These are phyloP conservation scores for Galbula dea DNA, from an alignment of 2,113 vertebrate genomes.

Conservation along the genomic window DNA sequence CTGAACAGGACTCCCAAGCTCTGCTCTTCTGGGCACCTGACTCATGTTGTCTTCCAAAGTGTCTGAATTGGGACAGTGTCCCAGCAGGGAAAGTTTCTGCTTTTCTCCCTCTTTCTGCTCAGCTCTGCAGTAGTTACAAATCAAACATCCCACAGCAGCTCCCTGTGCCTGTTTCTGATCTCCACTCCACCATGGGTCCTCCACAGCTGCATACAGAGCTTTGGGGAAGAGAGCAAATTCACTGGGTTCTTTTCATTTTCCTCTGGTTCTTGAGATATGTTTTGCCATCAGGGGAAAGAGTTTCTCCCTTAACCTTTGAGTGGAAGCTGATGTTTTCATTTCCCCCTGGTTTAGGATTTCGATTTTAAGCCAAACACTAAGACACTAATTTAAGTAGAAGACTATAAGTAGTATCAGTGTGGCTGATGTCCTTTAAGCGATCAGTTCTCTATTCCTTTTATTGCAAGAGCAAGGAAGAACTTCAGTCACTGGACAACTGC, in stretches of 20 bases:
- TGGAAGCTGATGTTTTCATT: neutral
- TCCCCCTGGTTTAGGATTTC: neutral
- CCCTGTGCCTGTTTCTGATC: neutral
- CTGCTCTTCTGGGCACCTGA: no score
- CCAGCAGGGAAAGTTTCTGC: neutral
- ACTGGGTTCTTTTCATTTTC: neutral
- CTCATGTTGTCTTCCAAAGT: neutral
- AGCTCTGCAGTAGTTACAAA: neutral
- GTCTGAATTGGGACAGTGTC: neutral
- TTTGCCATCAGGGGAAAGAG: neutral
- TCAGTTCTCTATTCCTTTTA: neutral
- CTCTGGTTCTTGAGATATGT: neutral
- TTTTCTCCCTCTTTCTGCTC: neutral
- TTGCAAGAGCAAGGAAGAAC: neutral
- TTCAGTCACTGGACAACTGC: neutral
- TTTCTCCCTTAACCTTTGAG: neutral
- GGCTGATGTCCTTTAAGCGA: neutral
- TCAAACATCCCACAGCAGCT: neutral
- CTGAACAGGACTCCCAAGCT: neutral
- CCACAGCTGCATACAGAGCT: no score
- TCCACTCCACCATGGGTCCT: no score
- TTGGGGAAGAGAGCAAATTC: neutral
- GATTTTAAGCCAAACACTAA: neutral
- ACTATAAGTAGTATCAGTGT: neutral
- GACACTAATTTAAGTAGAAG: neutral